A percentile compares a stretch with the other conserved stretches of the same genome.
Conservation (phyloP, 2,888 invertebrate species). For the Hanleya hanleyi region DNA sequence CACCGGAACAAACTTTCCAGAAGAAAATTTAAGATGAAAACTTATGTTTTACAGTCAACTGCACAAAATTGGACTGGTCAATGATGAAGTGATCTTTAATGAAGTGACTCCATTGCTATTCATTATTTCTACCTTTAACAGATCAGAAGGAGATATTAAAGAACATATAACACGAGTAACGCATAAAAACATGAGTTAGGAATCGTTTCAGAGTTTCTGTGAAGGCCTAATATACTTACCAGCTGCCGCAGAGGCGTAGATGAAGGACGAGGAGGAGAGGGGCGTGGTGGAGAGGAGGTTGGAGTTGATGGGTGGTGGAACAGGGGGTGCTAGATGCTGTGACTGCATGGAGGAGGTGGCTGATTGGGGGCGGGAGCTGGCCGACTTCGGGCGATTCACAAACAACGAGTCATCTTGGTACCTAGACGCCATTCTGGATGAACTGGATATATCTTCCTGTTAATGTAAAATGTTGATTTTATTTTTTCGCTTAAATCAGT, state of each 20-base stretch:
- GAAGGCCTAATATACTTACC: constrained; percentile 51
- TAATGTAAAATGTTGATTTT: too few species aligned
- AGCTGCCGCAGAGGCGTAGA: constrained; percentile 63
- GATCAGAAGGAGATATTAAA: not conserved
- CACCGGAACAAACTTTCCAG: too few species aligned
- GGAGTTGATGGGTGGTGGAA: constrained; percentile 57
- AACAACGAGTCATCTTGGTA: constrained; percentile 59
- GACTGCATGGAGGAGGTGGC: constrained; percentile 35
- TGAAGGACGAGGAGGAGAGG: constrained; percentile 59
- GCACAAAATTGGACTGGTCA: too few species aligned
- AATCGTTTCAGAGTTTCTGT: not conserved
- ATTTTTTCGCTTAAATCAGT: too few species aligned
- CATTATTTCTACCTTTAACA: too few species aligned
- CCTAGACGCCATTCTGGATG: constrained; percentile 57
- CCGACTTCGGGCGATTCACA: constrained; percentile 46
- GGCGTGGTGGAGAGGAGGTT: constrained; percentile 55
- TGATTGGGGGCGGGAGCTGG: constrained; percentile 50
- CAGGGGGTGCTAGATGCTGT: constrained; percentile 38
- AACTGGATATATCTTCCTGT: constrained; percentile 51
- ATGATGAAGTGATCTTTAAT: too few species aligned
- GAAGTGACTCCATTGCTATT: too few species aligned
- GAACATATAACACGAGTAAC: not conserved
- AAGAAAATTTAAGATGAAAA: too few species aligned
- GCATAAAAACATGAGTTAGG: not conserved
- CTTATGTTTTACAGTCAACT: too few species aligned